Percentiles rank a stretch among this genome's conserved stretches.
Conservation (phyloP, 2,797 vertebrate species). For the Rhynchonycteris naso region DNA sequence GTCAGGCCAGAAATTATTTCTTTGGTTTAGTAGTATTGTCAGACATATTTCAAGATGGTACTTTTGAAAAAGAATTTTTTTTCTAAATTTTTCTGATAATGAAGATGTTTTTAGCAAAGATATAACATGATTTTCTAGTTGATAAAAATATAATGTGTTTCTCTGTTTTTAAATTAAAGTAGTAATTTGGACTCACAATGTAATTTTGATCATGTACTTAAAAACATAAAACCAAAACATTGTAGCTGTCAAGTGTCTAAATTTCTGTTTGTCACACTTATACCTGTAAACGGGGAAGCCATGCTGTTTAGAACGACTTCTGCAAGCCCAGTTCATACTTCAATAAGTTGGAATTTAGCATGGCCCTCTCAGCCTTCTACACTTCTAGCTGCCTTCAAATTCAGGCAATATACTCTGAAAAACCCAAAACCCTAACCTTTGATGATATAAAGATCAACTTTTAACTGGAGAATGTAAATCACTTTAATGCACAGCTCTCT, state of each 20-base stretch:
- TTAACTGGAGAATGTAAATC: background rate
- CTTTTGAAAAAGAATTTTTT: background rate
- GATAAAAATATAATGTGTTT: conserved; percentile 52
- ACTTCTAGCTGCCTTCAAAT: background rate
- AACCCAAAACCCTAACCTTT: background rate
- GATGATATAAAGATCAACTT: background rate
- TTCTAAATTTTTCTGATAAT: background rate
- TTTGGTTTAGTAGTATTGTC: background rate
- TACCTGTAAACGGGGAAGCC: conserved; percentile 7
- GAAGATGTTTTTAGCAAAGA: conserved; percentile 59
- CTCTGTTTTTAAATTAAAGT: conserved; percentile 58
- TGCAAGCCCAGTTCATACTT: background rate
- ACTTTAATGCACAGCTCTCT: background rate
- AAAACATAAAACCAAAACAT: conserved; percentile 66
- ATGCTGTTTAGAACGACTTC: background rate
- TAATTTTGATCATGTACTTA: conserved; percentile 30
- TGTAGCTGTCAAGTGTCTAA: conserved; percentile 65
- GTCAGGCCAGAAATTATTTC: background rate
- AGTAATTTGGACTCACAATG: conserved; percentile 52
- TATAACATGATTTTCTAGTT: conserved; percentile 64
- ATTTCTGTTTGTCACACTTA: conserved; percentile 20
- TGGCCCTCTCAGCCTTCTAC: background rate
- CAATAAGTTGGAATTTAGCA: background rate
- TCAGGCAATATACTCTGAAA: background rate
- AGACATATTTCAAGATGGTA: background rate